A percentile compares a stretch with the other conserved stretches of the same genome.
Conservation (phyloP, 2,797 vertebrate genomes). For the Sebastes dallii region DNA sequence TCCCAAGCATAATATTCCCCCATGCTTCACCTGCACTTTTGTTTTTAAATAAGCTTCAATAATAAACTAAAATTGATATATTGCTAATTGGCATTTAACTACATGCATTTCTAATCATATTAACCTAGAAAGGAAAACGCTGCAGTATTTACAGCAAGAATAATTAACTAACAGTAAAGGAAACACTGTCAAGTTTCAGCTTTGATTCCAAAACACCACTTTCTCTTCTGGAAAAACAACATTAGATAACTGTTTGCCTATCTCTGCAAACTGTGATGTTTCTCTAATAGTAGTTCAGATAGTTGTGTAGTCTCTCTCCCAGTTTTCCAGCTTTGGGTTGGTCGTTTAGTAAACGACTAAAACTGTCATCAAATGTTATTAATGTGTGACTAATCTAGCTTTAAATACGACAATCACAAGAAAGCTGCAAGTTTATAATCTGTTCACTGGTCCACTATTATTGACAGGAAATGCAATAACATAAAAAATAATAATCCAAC, state of each 20-base stretch:
- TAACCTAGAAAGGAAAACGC: background rate
- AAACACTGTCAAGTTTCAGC: background rate
- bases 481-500: background rate
- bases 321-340: background rate
- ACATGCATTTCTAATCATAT: background rate
- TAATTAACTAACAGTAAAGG: background rate
- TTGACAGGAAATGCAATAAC: background rate
- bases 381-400: rapidly evolving
- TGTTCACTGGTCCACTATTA: background rate
- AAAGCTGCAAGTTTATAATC: rapidly evolving
- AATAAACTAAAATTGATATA: too few relatives aligned
- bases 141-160: background rate
- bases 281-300: background rate
- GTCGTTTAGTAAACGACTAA: background rate
- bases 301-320: background rate
- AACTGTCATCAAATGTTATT: background rate
- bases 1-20: background rate
- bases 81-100: background rate
- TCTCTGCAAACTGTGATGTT: background rate
- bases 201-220: background rate
- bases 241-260: background rate
- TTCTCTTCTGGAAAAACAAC: background rate
- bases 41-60: too few relatives aligned
- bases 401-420: background rate
- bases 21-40: background rate